These are phyloP conservation scores for Scyliorhinus canicula DNA, from an alignment of 2,797 vertebrate species.

Conservation along the genomic window DNA sequence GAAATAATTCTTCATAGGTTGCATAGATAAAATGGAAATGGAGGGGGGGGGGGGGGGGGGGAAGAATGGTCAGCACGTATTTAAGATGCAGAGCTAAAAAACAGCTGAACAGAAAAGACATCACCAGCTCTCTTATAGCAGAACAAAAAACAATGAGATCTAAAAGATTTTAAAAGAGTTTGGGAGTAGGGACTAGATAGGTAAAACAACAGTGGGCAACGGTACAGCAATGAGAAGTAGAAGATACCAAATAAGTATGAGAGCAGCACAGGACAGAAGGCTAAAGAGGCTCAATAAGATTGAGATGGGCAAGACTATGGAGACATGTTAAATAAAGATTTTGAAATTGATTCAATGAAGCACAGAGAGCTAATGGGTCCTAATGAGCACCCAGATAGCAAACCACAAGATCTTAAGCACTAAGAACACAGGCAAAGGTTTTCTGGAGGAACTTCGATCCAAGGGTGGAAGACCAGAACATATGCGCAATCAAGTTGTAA, in stretches of 20 bases:
- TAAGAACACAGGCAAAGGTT: not conserved
- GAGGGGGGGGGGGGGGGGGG: not conserved
- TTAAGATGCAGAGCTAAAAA: not conserved
- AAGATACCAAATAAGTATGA: too few relatives aligned
- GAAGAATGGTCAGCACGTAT: not conserved
- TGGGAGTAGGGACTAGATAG: not conserved
- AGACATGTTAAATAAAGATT: not conserved
- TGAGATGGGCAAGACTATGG: not conserved
- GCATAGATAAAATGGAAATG: not conserved
- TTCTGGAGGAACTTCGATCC: not conserved
- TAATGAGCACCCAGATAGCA: not conserved
- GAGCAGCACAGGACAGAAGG: not conserved
- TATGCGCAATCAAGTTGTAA: not conserved
- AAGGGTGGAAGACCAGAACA: not conserved
- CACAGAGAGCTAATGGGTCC: not conserved
- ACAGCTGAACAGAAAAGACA: not conserved
- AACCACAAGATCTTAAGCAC: not conserved
- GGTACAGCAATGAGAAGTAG: not conserved
- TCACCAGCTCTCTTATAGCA: not conserved
- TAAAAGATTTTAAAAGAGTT: not conserved
- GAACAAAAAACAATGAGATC: not conserved
- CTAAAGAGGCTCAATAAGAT: not conserved
- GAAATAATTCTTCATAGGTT: not conserved
- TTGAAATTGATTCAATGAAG: not conserved
- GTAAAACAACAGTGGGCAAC: not conserved